phyloP scores from a whole-genome alignment of 2,113 vertebrate genomes.

The Piliocolobus tephrosceles region DNA sequence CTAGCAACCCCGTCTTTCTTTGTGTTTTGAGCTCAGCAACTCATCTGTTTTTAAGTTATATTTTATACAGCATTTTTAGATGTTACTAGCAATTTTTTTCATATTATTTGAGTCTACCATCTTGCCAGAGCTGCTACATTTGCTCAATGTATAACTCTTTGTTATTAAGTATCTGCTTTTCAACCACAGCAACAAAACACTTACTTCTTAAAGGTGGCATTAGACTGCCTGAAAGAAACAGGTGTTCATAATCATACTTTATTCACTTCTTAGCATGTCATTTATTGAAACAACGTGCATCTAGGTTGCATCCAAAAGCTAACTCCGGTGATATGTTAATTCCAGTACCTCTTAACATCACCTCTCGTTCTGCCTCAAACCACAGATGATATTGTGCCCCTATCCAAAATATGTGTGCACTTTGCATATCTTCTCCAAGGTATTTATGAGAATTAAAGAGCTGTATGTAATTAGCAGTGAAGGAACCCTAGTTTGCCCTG shows the following conservation, averaged over 20 bases:
- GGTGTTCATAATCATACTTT: neutral
- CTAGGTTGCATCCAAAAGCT: neutral
- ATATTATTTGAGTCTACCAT: neutral
- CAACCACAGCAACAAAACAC: neutral
- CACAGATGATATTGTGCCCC: neutral
- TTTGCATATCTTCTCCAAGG: neutral
- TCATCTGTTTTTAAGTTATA: neutral
- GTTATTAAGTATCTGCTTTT: conserved; percentile 10
- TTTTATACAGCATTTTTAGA: conserved; percentile 23
- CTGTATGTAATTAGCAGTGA: neutral
- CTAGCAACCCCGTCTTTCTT: neutral
- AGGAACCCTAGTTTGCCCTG: neutral
- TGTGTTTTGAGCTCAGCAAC: neutral
- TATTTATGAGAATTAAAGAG: neutral
- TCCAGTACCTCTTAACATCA: neutral
- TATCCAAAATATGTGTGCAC: neutral
- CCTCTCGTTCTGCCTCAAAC: neutral
- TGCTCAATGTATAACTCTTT: neutral
- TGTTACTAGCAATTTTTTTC: neutral
- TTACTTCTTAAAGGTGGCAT: conserved; percentile 23
- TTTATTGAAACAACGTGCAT: conserved; percentile 20
- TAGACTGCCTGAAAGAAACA: neutral
- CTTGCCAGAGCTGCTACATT: neutral
- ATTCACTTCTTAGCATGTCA: neutral
- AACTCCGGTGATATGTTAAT: neutral